Percentiles rank a stretch among this genome's conserved stretches.
These are phyloP conservation scores for Drymonia ruficornis DNA, from an alignment of 2,888 invertebrate species.

Conservation along the genomic window DNA sequence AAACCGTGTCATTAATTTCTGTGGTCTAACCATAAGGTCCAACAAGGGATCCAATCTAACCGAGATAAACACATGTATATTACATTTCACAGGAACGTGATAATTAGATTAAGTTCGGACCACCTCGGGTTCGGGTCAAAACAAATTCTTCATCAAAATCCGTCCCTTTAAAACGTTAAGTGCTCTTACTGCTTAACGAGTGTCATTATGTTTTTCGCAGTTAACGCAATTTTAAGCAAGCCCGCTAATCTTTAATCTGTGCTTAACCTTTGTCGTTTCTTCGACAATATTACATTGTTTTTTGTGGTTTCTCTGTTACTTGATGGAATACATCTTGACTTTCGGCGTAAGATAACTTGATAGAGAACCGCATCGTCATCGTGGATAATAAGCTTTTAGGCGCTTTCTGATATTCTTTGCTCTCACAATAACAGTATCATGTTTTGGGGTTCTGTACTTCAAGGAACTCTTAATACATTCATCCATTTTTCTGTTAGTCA, in stretches of 20 bases:
- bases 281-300: slow-evolving; percentile 3
- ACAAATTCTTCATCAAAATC: slow-evolving; percentile 29
- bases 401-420: slow-evolving; percentile 18
- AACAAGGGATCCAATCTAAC: too few species aligned
- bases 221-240: slow-evolving; percentile 11
- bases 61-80: slow-evolving; percentile 21
- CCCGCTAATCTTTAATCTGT: slow-evolving; percentile 14
- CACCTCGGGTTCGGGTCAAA: slow-evolving; percentile 25
- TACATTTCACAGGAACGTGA: slow-evolving; percentile 27
- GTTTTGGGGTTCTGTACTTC: not conserved
- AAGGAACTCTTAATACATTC: not conserved
- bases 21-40: too few species aligned
- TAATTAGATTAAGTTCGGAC: slow-evolving; percentile 44
- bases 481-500: too few species aligned
- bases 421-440: not conserved
- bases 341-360: slow-evolving; percentile 1
- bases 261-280: slow-evolving; percentile 9
- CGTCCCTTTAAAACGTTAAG: slow-evolving; percentile 24
- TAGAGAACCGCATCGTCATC: slow-evolving; percentile 24
- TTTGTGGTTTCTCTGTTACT: not conserved
- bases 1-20: too few species aligned
- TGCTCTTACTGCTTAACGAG: slow-evolving; percentile 19
- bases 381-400: slow-evolving; percentile 26
- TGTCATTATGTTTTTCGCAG: slow-evolving; percentile 10
- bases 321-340: slow-evolving; percentile 3